phyloP scores from a whole-genome alignment of 2,888 invertebrate species.

The Pinctada fucata region DNA sequence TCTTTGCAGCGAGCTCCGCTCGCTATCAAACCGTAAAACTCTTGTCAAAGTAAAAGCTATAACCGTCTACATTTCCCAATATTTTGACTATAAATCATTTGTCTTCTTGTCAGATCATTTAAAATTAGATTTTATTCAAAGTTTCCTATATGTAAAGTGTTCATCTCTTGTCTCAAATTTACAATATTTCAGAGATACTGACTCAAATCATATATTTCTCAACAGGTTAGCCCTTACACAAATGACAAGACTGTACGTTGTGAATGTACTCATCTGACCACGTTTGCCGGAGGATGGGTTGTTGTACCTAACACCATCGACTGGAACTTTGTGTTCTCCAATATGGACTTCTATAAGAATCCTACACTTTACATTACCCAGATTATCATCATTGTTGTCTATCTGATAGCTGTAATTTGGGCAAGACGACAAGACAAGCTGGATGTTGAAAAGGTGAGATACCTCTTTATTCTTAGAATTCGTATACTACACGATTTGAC shows the following conservation, averaged over 20 bases:
- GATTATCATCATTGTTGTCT: slow-evolving; percentile 74
- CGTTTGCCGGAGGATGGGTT: slow-evolving; percentile 78
- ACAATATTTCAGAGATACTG: too few relatives aligned
- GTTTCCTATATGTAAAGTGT: too few relatives aligned
- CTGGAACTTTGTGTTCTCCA: slow-evolving; percentile 78
- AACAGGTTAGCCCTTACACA: slow-evolving; percentile 46
- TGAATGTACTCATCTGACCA: slow-evolving; percentile 76
- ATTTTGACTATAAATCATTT: too few relatives aligned
- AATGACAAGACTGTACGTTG: slow-evolving; percentile 58
- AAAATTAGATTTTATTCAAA: too few relatives aligned
- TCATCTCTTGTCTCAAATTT: too few relatives aligned
- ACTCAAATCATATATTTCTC: too few relatives aligned
- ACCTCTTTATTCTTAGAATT: neutral
- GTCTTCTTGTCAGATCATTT: too few relatives aligned
- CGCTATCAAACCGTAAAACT: too few relatives aligned
- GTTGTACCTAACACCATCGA: slow-evolving; percentile 78
- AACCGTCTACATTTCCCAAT: too few relatives aligned
- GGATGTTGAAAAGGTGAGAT: slow-evolving; percentile 74
- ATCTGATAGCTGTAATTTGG: slow-evolving; percentile 76
- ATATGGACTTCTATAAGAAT: slow-evolving; percentile 77
- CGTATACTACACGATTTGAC: neutral
- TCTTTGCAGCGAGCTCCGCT: too few relatives aligned
- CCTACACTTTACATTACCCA: slow-evolving; percentile 78
- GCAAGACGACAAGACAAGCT: slow-evolving; percentile 77
- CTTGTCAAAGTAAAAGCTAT: too few relatives aligned